Base-by-base conservation (phyloP, 2,113 vertebrate species). In the Gavialis gangeticus region DNA sequence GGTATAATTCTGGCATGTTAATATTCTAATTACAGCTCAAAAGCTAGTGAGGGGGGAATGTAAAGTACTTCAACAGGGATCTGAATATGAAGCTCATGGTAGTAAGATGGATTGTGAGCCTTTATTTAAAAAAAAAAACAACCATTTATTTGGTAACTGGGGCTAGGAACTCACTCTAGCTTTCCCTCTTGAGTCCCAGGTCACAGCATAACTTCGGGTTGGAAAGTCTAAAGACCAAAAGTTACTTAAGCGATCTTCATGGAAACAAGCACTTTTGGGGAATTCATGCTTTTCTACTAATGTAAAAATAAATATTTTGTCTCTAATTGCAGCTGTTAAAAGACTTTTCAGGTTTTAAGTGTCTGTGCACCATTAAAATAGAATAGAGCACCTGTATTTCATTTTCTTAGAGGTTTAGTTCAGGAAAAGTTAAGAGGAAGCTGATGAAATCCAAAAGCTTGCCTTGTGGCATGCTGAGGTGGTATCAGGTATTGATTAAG, bases 1-100 rank as follows among this genome's bases (percentile, higher is more conserved):
- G 98, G 99, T 99, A 95, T n/a, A 18, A 86, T 58, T 64, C 2
- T 30, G 54, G 67, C 24, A 37, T 56, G 59, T 10, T 37, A 17
- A 27, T 0, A 30, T 69, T 34, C 18, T 73, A 46, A 46, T 22
- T 73, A 13, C 46, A 37, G 34, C 24, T 34, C 69, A 73, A 73
- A 37, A 55, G 56, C 18, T 28, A 30, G 21, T 3, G 10, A 4
- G 63, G 30, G 11, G 55, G 27, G 13, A 1, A 1, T 66, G 25
- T 64, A 34, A 66, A 63, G 22, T 55, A 37, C 60, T 55, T 34
- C 69, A 85, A 57, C 12, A 67, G 14, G 21, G 34, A 37, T 34
- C 37, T n/a, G 21, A 57, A 13, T 11, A 6, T 73, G 55, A 80
- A 5, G 16, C 15, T 37, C 19, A 57, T 12, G 10, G 79, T 59